Evolutionary conservation across 2,797 vertebrate species (phyloP), one percentile per base, ranked within the genome.

Genomic region (Pterois miles): DNA sequence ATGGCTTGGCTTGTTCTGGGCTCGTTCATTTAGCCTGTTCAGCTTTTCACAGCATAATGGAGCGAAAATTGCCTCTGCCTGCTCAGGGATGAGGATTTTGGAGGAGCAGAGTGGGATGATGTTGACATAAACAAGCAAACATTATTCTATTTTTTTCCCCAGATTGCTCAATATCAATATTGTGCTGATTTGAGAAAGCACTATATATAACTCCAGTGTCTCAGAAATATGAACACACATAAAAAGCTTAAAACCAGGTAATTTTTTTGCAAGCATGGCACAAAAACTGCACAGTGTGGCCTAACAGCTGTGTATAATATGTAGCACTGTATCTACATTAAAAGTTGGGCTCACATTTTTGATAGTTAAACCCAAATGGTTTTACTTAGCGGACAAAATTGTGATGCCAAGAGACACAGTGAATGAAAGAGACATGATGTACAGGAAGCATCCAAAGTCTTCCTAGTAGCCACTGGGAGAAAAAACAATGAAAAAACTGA

Each of bases 11-110:
- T 79, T 88, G 85, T 92, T 88, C 80, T 65, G 80, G 71, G 78
- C 64, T 69, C 59, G 72, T 86, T 87, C 80, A 86, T 92, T 91
- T 82, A 88, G 76, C 73, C 72, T 40, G 67, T 82, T 92, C 87
- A 64, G 88, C 79, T 79, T 86, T 80, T 74, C 78, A 36, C 81
- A 78, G 75, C 80, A 88, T 88, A 91, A 91, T 90, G 74, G 85
- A 86, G 62, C 9, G 3, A 81, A 91, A 92, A 92, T 89, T 76
- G 77, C 83, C 82, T 84, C 77, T 70, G 72, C 54, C 68, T 77
- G 85, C 68, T 88, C 72, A 62, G 79, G 71, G 81, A 86, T 43
- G 81, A 85, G 84, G 73, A 77, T 88, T 84, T 38, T 86, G 67
- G 63, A 80, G 76, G 48, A 82, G 34, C 56, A 73, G 78, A 82